Evolutionary conservation across 2,797 vertebrate genomes (phyloP).

Genomic region (Siniperca scherzeri): DNA sequence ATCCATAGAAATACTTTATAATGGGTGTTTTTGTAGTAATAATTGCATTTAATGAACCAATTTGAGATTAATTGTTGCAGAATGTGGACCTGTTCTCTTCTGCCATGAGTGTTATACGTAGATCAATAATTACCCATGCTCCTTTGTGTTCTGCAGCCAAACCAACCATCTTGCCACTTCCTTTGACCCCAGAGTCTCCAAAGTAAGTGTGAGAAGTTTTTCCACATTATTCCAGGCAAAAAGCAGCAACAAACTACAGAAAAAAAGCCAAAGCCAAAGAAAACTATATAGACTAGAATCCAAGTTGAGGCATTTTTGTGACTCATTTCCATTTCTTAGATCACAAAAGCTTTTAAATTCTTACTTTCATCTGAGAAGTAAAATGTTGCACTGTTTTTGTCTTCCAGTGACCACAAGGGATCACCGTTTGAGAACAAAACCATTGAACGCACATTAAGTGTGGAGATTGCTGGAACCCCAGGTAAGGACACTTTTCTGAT

Average conservation of each 20-base stretch:
- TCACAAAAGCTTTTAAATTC: slow-evolving; percentile 84
- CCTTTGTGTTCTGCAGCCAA: slow-evolving; percentile 95
- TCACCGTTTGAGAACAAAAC: slow-evolving; percentile 99
- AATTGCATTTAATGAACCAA: slow-evolving; percentile 79
- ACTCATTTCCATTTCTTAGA: slow-evolving; percentile 88
- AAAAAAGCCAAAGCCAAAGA: slow-evolving; percentile 58
- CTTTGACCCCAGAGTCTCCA: slow-evolving; percentile 99
- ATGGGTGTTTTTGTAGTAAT: slow-evolving; percentile 81
- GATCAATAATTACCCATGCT: slow-evolving; percentile 91
- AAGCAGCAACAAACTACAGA: slow-evolving; percentile 67
- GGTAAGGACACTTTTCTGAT: slow-evolving; percentile 84
- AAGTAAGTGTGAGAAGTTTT: slow-evolving; percentile 99
- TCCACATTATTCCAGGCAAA: slow-evolving; percentile 88
- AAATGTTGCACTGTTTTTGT: slow-evolving; percentile 81
- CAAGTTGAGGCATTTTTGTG: slow-evolving; percentile 86
- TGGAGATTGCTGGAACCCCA: slow-evolving; percentile 99
- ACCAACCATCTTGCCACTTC: slow-evolving; percentile 99
- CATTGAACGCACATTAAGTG: slow-evolving; percentile 99
- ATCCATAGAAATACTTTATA: slow-evolving; percentile 69
- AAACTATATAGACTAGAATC: slow-evolving; percentile 64
- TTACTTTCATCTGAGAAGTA: slow-evolving; percentile 74
- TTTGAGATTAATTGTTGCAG: slow-evolving; percentile 84
- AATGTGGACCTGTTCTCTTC: slow-evolving; percentile 86
- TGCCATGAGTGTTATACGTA: slow-evolving; percentile 83
- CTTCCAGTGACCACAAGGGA: slow-evolving; percentile 99